Evolutionary conservation across 23 tunicate species (phyloP).

Genomic region (Clavelina lepadiformis): DNA sequence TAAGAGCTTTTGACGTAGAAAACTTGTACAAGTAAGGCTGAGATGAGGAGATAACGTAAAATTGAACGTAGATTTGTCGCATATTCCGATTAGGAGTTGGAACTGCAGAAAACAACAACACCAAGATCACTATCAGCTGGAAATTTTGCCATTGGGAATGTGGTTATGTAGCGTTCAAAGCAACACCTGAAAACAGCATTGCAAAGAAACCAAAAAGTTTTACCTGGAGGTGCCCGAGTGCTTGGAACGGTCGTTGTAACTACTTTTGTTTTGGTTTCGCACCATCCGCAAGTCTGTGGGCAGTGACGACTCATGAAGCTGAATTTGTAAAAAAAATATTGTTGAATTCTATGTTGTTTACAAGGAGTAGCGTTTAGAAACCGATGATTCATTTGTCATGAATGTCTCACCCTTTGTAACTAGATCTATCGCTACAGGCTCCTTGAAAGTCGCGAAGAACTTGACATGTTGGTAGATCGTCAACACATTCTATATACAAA

Average conservation of each 20-base stretch:
- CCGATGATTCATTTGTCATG: neutral
- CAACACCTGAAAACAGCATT: neutral
- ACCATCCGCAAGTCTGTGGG: slow-evolving; percentile 56
- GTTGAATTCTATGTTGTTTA: neutral
- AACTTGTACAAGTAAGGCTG: slow-evolving; percentile 11
- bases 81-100: no score
- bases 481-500: slow-evolving; percentile 5
- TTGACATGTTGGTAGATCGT: neutral
- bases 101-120: no score
- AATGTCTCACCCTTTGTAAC: slow-evolving; percentile 5
- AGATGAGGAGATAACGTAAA: no score
- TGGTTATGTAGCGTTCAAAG: neutral
- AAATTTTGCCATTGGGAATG: no score
- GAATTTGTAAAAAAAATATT: neutral
- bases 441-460: slow-evolving; percentile 4
- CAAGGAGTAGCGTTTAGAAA: neutral
- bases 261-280: slow-evolving; percentile 4
- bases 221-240: neutral
- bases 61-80: no score
- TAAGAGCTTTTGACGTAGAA: neutral
- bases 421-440: slow-evolving; percentile 3
- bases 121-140: no score
- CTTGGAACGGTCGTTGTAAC: neutral
- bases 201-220: neutral
- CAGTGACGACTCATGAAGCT: slow-evolving; percentile 74